Base-by-base conservation (phyloP, 2,888 invertebrate genomes). In the Cephus runcator region DNA sequence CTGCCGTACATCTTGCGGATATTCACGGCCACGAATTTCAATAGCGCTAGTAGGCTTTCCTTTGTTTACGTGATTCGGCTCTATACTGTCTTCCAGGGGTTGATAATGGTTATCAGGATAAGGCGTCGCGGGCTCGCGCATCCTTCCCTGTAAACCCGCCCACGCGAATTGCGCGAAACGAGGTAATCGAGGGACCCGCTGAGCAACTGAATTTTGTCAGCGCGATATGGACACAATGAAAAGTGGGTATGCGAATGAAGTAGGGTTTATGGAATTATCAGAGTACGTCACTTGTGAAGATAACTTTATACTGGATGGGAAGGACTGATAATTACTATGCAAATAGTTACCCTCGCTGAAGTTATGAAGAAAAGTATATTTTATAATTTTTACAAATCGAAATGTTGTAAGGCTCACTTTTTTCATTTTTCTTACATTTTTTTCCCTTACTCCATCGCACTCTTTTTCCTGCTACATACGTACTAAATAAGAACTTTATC, bases 321-420 rank as follows among this genome's bases (percentile, higher is more conserved):
- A 56, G 56, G 23, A 56, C 56, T 23, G 56, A 23, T 23, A 23
- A 56, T 56, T 56, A 56, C 9, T 23, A 56, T 56, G 56, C 9
- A 56, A 56, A 23, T 56, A 23, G 23, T 56, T 56, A 23, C 23
- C 56, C 23, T 56, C 56, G 56, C 56, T 73, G 69, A 75, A 77
- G 76, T 81, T 82, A 79, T 79, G 83, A 80, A 79, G 80, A 80
- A 81, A 81, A 79, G 81, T 83, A 83, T 81, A 82, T 81, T 82
- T 80, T 79, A 75, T 79, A 79, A 78, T 82, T 81, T 81, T 78
- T 79, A 79, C 80, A 79, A 82, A 80, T 81, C 79, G 75, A 83
- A 80, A 79, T 77, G 75, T 83, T 80, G 77, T 75, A 80, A 80
- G 77, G 77, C 76, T 79, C 78, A 79, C 69, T 75, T 69, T 81